Percentiles rank a stretch among this genome's conserved stretches.
Evolutionary conservation across 2,113 vertebrate species (phyloP).

Genomic region (Saguinus midas): DNA sequence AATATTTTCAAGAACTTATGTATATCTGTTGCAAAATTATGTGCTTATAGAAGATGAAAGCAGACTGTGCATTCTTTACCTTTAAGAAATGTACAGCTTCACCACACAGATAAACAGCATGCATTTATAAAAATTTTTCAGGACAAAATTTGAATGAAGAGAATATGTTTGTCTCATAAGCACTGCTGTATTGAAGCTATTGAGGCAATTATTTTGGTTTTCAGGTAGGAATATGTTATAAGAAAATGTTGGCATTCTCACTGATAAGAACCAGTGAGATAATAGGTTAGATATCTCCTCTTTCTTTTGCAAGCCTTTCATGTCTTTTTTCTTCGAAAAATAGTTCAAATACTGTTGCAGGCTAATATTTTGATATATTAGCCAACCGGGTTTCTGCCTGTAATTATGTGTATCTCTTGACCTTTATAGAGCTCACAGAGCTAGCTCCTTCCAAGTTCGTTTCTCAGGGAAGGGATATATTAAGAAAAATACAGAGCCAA

Average conservation of each 20-base stretch:
- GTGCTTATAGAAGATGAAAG: background rate
- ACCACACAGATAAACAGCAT: background rate
- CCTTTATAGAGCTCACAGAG: background rate
- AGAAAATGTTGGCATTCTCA: background rate
- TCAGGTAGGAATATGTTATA: background rate
- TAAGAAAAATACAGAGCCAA: background rate
- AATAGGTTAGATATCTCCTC: background rate
- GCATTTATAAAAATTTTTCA: background rate
- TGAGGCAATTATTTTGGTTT: background rate
- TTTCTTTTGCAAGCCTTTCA: background rate
- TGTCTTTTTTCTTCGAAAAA: background rate
- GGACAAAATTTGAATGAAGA: background rate
- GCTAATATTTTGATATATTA: slow-evolving; percentile 28
- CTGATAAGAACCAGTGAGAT: background rate
- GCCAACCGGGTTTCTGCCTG: background rate
- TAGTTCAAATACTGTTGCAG: background rate
- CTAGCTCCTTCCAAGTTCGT: background rate
- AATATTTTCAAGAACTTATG: background rate
- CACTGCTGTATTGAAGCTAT: background rate
- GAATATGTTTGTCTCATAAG: background rate
- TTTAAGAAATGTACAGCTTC: background rate
- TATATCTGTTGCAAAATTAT: background rate
- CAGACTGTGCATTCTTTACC: background rate
- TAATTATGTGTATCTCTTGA: background rate
- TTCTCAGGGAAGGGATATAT: background rate